Base-by-base conservation (phyloP, 2,888 invertebrate genomes). In the Elmis aenea region DNA sequence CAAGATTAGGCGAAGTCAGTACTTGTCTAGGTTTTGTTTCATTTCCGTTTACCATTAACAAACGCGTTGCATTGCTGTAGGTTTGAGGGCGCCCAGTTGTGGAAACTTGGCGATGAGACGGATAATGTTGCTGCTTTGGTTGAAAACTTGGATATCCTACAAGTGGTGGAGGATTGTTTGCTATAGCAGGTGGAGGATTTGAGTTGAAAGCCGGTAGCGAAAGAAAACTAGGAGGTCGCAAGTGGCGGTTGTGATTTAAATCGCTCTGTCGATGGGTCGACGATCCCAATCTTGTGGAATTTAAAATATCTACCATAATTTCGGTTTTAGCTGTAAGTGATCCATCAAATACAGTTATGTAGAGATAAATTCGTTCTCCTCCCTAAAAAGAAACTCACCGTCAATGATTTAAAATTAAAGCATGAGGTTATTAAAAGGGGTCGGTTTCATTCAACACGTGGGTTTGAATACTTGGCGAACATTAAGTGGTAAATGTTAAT, bases 281-380 rank as follows among this genome's bases (percentile, higher is more conserved):
- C 32, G 57, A 62, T 12, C 58, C 54, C 38, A 62, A 64, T 9
- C 37, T 31, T 34, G 64, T 59, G 20, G 67, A 57, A 49, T 72
- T 70, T 27, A 71, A 60, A 46, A 84, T 79, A 50, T 76, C 74
- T 6, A 79, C 81, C 58, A 71, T 77, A n/a, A 83, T 79, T 64
- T 82, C 82, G 27, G 72, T 75, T 64, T 83, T 83, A 2, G 80
- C 75, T 3, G 72, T 71, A 26, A 81, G 66, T 41, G 74, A 70
- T 3, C 83, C 83, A 61, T 83, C 81, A 11, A 72, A 74, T 9
- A 77, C 81, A 2, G 79, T 82, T 31, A 85, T 78, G 64, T 79
- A 83, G 10, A 85, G 68, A 47, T 76, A 75, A 53, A 83, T 73
- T 51, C 77, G 74, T 57, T 80, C 71, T 4, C 81, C 83, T 37